Evolutionary conservation across 1,140 invertebrate species (phyloP).

Genomic region (Drosophila littoralis): DNA sequence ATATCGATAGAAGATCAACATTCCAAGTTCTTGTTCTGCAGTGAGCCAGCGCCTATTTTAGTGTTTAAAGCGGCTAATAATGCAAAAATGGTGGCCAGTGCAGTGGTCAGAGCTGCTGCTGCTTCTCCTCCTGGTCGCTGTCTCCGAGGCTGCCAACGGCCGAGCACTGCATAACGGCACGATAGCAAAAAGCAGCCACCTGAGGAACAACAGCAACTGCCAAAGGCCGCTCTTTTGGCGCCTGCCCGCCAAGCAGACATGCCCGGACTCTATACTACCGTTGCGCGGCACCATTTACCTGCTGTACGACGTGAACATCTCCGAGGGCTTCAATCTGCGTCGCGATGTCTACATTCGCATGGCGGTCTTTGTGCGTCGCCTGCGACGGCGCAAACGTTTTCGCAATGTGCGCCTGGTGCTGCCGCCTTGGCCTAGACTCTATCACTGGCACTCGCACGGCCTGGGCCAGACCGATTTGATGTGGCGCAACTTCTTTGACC

Average conservation of each 20-base stretch:
- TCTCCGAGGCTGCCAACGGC: background rate
- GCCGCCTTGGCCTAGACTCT: constrained; percentile 95
- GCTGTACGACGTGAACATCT: constrained; percentile 96
- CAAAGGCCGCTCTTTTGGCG: constrained; percentile 31
- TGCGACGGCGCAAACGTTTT: constrained; percentile 85
- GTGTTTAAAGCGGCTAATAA: constrained; percentile 29
- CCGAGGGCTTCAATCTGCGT: constrained; percentile 98
- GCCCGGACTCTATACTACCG: constrained; percentile 48
- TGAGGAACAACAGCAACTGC: constrained; percentile 24
- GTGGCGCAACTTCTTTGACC: constrained; percentile 95
- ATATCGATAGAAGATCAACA: constrained; percentile 29
- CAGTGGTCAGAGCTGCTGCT: constrained; percentile 30
- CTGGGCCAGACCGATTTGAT: constrained; percentile 77
- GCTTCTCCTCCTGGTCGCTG: constrained; percentile 31
- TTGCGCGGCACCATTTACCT: constrained; percentile 69
- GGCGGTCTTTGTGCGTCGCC: constrained; percentile 90
- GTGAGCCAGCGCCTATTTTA: constrained; percentile 35
- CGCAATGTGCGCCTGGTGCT: constrained; percentile 89
- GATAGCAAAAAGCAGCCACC: background rate
- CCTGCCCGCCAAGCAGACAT: constrained; percentile 26
- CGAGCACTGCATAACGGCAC: constrained; percentile 21
- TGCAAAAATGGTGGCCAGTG: constrained; percentile 46
- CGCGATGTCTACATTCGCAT: constrained; percentile 97
- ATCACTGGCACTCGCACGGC: constrained; percentile 93
- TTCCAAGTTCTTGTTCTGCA: constrained; percentile 9